Percentiles rank a stretch among this genome's conserved stretches.
Evolutionary conservation across 2,797 vertebrate genomes (phyloP).

Genomic region (Crotalus adamanteus): DNA sequence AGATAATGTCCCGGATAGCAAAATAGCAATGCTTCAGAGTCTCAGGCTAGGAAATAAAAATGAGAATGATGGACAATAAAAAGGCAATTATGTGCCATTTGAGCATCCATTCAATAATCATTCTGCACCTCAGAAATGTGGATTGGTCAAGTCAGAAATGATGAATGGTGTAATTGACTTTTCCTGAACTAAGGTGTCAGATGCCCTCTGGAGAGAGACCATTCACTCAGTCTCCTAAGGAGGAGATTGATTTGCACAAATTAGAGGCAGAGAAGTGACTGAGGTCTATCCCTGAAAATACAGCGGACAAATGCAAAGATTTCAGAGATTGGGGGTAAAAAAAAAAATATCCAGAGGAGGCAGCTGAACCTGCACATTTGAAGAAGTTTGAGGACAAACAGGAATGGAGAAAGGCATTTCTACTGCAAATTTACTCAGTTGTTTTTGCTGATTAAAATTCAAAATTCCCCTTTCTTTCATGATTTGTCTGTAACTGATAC

Average conservation of each 20-base stretch:
- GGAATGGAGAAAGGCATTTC: background rate
- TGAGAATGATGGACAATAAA: constrained; percentile 45
- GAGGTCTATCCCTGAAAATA: background rate
- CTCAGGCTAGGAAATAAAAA: constrained; percentile 42
- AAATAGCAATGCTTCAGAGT: constrained; percentile 32
- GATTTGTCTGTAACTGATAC: background rate
- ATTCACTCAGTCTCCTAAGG: constrained; percentile 13
- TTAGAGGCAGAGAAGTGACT: constrained; percentile 22
- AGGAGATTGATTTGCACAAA: background rate
- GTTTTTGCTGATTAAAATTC: background rate
- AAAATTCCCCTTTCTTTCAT: background rate
- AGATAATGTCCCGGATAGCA: constrained; percentile 30
- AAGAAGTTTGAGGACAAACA: background rate
- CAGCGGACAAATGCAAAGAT: background rate
- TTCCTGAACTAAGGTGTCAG: constrained; percentile 23
- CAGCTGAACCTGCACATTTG: background rate
- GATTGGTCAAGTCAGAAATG: constrained; percentile 19
- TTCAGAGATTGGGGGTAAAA: background rate
- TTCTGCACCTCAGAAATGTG: constrained; percentile 40
- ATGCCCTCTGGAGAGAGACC: background rate
- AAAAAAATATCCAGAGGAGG: background rate
- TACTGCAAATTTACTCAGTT: background rate
- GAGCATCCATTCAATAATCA: constrained; percentile 56
- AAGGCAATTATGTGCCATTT: constrained; percentile 51
- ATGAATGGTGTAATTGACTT: background rate